Conservation (phyloP, 2,888 invertebrate species). For the Eupithecia tripunctaria region DNA sequence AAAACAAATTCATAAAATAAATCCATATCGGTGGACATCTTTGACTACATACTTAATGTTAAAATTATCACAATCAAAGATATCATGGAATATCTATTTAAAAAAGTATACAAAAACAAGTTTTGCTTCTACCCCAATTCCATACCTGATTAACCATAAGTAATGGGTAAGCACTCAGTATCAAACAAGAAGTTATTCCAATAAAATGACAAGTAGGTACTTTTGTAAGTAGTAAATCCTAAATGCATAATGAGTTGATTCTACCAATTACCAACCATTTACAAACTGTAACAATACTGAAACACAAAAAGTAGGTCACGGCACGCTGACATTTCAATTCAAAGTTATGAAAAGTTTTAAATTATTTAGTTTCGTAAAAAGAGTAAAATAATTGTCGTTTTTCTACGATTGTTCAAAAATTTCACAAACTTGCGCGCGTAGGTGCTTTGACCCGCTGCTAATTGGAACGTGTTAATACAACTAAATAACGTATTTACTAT, state of each 20-base stretch:
- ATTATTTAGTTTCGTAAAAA: neutral
- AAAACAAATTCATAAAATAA: no score
- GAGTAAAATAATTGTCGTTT: neutral
- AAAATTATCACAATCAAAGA: neutral
- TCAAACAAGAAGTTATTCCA: no score
- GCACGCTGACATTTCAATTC: neutral
- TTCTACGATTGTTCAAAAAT: neutral
- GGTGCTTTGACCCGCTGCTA: neutral
- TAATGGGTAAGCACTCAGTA: no score
- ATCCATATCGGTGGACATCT: no score
- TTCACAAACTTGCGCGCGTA: no score
- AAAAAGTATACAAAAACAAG: neutral
- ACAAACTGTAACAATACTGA: neutral
- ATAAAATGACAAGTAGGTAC: no score
- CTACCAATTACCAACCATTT: neutral
- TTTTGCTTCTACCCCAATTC: neutral
- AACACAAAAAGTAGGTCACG: neutral
- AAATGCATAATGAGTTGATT: no score
- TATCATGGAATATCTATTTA: neutral
- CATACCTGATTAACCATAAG: neutral
- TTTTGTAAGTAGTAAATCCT: no score
- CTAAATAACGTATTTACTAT: no score
- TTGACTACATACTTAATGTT: no score
- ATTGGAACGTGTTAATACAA: no score
- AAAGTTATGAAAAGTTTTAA: neutral